Conservation (phyloP, 2,888 invertebrate species). For the Eupithecia abbreviata region DNA sequence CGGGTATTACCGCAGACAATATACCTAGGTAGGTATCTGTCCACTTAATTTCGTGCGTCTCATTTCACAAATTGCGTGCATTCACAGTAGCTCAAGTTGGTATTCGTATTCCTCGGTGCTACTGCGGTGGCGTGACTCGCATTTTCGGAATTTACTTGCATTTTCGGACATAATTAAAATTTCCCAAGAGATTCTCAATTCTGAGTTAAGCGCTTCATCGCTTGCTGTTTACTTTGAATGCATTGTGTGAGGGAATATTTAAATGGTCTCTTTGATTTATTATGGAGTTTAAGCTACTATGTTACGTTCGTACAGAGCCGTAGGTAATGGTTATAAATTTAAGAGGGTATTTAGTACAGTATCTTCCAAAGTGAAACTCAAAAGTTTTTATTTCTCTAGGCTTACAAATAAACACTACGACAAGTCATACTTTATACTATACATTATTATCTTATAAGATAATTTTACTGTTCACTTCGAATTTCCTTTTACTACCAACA, state of each 20-base stretch:
- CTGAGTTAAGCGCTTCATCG: slow-evolving; percentile 38
- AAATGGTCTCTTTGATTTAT: slow-evolving; percentile 11
- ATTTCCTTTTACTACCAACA: too few species aligned
- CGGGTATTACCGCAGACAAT: slow-evolving; percentile 3
- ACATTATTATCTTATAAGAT: too few species aligned
- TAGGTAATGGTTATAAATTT: background rate
- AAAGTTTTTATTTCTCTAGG: too few species aligned
- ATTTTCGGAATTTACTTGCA: slow-evolving; percentile 60
- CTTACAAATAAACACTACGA: too few species aligned
- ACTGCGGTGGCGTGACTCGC: slow-evolving; percentile 52
- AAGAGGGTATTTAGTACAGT: background rate
- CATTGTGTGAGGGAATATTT: slow-evolving; percentile 18
- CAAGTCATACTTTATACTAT: too few species aligned
- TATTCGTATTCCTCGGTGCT: slow-evolving; percentile 37
- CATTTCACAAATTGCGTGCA: slow-evolving; percentile 35
- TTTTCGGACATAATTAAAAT: slow-evolving; percentile 65
- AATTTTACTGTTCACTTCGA: too few species aligned
- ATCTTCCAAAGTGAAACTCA: too few species aligned
- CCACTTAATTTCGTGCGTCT: slow-evolving; percentile 22
- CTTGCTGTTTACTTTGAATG: slow-evolving; percentile 32
- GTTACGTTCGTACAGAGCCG: background rate
- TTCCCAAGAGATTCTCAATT: slow-evolving; percentile 50
- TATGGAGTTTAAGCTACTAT: slow-evolving; percentile 3
- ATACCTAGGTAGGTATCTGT: background rate
- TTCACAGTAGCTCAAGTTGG: slow-evolving; percentile 27